Evolutionary conservation across 2,888 invertebrate species (phyloP), one percentile per base, ranked within the genome.

Genomic region (Cheilosia vernalis): DNA sequence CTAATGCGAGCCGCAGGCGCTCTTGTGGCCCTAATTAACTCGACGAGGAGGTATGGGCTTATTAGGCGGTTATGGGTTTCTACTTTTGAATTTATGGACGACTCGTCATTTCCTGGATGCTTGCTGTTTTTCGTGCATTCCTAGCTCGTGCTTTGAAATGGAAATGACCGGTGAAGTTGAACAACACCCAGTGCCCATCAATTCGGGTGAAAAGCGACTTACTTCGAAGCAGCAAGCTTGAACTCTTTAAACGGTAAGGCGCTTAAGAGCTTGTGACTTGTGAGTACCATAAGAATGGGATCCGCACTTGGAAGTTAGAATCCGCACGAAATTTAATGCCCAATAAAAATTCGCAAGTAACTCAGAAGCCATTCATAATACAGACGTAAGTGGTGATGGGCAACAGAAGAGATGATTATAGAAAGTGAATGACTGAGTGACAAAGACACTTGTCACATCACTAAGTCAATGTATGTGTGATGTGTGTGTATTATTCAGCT

Each of bases 281-380:
- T 21, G 30, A 24, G 17, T 37, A 30, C 27, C 15, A 37, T 17
- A 56, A 76, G 56, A 76, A 60, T 30, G 60, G n/a, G 30, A 67
- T 76, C 58, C 58, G n/a, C 58, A 76, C 67, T 76, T 76, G 33
- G 51, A 17, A 60, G 51, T 76, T 67, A 21, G 42, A 17, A 60
- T 42, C 15, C 37, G 76, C 61, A 69, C 3, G 19, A 61, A 61
- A 61, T 61, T 69, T 77, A 77, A 77, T 77, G 53, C 53, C 77
- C 67, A 77, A 77, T 53, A 61, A 77, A 61, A 69, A 53, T 17
- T 0, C 24, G 33, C 47, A 66, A 74, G 37, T 42, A 58, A 58
- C 66, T 47, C 51, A 66, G 76, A 76, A 40, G 37, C 44, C 42
- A 30, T 17, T 17, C 44, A 47, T 24, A 27, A 6, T 7, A 10